phyloP scores from a whole-genome alignment of 2,888 invertebrate species.

The Hyppa rectilinea region DNA sequence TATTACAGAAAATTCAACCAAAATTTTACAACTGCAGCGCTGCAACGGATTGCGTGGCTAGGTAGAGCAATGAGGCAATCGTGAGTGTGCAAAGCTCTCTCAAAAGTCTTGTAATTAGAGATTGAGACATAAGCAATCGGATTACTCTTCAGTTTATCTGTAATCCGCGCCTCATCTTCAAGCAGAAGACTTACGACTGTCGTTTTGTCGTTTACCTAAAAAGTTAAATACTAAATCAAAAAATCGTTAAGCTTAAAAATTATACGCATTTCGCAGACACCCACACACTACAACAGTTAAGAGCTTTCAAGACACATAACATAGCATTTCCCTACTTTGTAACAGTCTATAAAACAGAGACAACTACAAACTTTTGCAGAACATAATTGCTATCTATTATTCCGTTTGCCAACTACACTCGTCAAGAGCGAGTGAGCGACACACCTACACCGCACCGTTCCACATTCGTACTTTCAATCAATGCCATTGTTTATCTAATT shows the following conservation, averaged over 20 bases:
- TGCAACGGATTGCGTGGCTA: neutral
- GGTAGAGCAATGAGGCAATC: neutral
- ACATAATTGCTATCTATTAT: conserved; percentile 62
- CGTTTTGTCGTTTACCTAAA: conserved; percentile 2
- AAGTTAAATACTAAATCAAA: conserved; percentile 22
- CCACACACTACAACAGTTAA: conserved; percentile 37
- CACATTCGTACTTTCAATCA: conserved; percentile 79
- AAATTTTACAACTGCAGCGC: neutral
- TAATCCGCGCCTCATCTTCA: conserved; percentile 4
- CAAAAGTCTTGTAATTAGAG: neutral
- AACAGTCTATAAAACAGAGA: conserved; percentile 54
- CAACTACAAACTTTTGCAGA: conserved; percentile 52
- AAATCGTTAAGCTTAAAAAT: conserved; percentile 46
- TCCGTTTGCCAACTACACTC: conserved; percentile 60
- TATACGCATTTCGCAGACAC: conserved; percentile 40
- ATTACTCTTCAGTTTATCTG: conserved; percentile 11
- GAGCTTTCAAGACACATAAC: conserved; percentile 41
- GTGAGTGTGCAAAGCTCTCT: neutral
- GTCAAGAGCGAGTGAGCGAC: conserved; percentile 49
- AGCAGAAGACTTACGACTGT: conserved; percentile 3
- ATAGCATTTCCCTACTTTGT: conserved; percentile 54
- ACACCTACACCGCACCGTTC: conserved; percentile 76
- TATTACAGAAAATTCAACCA: neutral
- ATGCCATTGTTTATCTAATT: conserved; percentile 83
- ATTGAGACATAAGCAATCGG: conserved; percentile 1